Evolutionary conservation across 2,797 vertebrate species (phyloP).

Genomic region (Eulemur albifrons): DNA sequence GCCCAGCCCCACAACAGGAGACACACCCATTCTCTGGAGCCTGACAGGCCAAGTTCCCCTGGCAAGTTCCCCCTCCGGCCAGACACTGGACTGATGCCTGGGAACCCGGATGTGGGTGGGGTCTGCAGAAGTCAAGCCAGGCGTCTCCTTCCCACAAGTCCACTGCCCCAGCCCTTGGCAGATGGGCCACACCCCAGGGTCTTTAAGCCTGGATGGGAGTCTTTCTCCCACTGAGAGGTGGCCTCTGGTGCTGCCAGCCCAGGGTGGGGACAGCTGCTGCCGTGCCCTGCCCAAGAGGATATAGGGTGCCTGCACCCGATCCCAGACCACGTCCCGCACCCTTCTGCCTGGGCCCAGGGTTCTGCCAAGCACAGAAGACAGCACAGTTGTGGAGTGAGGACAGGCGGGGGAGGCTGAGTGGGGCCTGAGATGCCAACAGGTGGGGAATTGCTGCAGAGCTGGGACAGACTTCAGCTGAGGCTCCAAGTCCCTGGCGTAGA

Average conservation of each 20-base stretch:
- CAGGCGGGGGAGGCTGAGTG: neutral
- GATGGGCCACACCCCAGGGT: neutral
- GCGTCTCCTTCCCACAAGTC: neutral
- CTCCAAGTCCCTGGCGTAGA: too few species aligned
- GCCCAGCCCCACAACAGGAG: fast-evolving
- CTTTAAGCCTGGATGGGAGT: neutral
- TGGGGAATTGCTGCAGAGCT: neutral
- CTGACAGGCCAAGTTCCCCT: neutral
- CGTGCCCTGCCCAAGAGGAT: neutral
- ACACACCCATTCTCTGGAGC: neutral
- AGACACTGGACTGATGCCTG: neutral
- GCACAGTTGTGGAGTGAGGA: neutral
- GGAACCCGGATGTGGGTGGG: neutral
- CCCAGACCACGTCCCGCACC: neutral
- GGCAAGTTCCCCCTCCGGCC: neutral
- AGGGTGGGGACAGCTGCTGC: neutral
- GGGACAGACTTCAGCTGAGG: neutral
- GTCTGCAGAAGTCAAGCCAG: neutral
- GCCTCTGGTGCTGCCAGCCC: neutral
- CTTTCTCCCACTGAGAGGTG: neutral
- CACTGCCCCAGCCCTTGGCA: neutral
- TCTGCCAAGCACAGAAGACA: neutral
- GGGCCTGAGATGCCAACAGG: neutral
- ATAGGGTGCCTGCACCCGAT: too few species aligned
- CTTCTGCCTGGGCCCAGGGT: neutral